phyloP scores from a whole-genome alignment of 37 sponge, comb jelly and placozoan genomes.

The Mnemiopsis leidyi region DNA sequence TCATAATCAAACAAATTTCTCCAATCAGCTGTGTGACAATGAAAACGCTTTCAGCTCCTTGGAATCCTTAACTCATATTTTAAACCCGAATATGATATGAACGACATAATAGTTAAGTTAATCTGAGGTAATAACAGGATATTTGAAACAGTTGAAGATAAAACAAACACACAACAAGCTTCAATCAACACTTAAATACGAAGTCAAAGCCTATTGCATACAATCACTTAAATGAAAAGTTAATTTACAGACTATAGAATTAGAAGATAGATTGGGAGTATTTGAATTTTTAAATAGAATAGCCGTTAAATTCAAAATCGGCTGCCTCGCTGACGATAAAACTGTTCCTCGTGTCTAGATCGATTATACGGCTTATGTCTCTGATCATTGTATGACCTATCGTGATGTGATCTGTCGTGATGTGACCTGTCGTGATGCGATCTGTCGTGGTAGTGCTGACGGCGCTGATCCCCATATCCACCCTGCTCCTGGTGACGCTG shows the following conservation, averaged over 20 bases:
- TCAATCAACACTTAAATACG: too few relatives aligned
- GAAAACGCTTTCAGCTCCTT: too few relatives aligned
- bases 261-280: not conserved
- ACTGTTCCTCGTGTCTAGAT: not conserved
- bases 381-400: not conserved
- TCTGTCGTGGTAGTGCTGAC: not conserved
- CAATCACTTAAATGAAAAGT: not conserved
- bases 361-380: not conserved
- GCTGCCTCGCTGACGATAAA: conserved; percentile 46
- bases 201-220: not conserved
- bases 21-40: too few relatives aligned
- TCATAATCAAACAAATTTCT: too few relatives aligned
- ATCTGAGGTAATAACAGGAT: not conserved
- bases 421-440: not conserved
- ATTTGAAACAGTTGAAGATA: too few relatives aligned
- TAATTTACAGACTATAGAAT: not conserved
- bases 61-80: too few relatives aligned
- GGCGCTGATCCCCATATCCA: not conserved
- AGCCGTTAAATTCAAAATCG: conserved; percentile 2
- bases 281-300: too few relatives aligned
- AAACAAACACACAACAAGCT: too few relatives aligned
- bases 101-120: too few relatives aligned
- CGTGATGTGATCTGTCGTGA: conserved; percentile 37
- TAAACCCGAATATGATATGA: too few relatives aligned
- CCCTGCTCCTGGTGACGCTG: not conserved